A percentile compares a stretch with the other conserved stretches of the same genome.
Evolutionary conservation across 2,888 invertebrate species (phyloP).

Genomic region (Listrodromus nycthemerus): DNA sequence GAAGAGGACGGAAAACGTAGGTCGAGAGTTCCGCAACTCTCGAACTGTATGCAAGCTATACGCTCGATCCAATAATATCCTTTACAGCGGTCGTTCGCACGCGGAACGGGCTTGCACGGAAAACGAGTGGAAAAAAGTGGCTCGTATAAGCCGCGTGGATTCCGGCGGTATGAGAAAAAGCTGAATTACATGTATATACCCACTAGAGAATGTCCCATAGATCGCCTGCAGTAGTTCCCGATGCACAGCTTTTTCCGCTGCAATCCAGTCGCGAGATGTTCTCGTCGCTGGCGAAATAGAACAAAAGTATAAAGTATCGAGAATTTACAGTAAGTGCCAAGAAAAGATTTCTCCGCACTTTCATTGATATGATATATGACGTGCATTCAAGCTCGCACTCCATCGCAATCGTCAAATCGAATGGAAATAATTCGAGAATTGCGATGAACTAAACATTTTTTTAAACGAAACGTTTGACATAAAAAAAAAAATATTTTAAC

Average conservation of each 20-base stretch:
- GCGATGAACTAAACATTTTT: background rate
- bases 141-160: constrained; percentile 65
- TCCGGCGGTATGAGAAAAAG: background rate
- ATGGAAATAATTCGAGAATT: background rate
- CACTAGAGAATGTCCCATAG: constrained; percentile 3
- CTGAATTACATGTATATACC: constrained; percentile 11
- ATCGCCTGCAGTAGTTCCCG: constrained; percentile 11
- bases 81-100: constrained; percentile 65
- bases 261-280: background rate
- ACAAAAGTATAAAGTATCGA: constrained; percentile 28
- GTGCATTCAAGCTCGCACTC: background rate
- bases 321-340: constrained; percentile 2
- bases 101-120: constrained; percentile 57
- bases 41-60: constrained; percentile 26
- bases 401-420: constrained; percentile 32
- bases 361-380: background rate
- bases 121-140: constrained; percentile 65
- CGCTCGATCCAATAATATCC: constrained; percentile 63
- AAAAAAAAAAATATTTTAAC: background rate
- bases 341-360: constrained; percentile 21
- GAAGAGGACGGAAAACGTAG: constrained; percentile 40
- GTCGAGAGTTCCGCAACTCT: constrained; percentile 22
- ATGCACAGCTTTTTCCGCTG: background rate
- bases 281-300: constrained; percentile 16
- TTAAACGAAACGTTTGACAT: background rate